Conservation (phyloP, 2,113 vertebrate genomes). For the Mormyrus iriodes region DNA sequence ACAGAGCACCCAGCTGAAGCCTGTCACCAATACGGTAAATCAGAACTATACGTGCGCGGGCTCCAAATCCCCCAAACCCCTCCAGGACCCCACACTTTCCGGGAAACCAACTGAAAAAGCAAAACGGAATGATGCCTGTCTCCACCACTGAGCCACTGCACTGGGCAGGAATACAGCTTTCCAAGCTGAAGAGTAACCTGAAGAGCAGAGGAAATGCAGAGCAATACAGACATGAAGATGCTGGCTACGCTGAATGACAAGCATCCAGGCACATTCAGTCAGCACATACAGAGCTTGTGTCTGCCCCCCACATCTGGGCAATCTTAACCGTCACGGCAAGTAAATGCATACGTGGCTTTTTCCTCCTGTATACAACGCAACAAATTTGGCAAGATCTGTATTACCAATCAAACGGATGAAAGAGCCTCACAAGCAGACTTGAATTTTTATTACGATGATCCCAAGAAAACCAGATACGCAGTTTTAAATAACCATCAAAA, state of each 20-base stretch:
- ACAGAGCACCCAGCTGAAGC: not conserved
- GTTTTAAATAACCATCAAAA: not conserved
- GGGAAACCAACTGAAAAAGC: not conserved
- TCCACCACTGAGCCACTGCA: not conserved
- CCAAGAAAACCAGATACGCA: not conserved
- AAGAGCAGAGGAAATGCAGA: not conserved
- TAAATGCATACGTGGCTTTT: not conserved
- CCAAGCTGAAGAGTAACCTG: not conserved
- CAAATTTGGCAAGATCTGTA: not conserved
- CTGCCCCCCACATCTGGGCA: not conserved
- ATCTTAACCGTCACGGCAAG: not conserved
- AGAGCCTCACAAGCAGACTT: not conserved
- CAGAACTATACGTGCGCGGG: not conserved
- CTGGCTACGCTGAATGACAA: not conserved
- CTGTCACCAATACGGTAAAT: not conserved
- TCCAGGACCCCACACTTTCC: not conserved
- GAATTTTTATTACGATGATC: not conserved
- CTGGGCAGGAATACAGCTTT: not conserved
- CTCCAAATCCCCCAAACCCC: not conserved
- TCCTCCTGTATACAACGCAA: not conserved
- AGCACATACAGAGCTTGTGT: not conserved
- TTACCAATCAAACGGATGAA: not conserved
- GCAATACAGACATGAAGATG: not conserved
- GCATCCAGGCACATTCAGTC: not conserved
- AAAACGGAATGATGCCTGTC: not conserved